These are phyloP conservation scores for Ictidomys tridecemlineatus DNA, from an alignment of 2,113 vertebrate genomes.

Conservation along the genomic window DNA sequence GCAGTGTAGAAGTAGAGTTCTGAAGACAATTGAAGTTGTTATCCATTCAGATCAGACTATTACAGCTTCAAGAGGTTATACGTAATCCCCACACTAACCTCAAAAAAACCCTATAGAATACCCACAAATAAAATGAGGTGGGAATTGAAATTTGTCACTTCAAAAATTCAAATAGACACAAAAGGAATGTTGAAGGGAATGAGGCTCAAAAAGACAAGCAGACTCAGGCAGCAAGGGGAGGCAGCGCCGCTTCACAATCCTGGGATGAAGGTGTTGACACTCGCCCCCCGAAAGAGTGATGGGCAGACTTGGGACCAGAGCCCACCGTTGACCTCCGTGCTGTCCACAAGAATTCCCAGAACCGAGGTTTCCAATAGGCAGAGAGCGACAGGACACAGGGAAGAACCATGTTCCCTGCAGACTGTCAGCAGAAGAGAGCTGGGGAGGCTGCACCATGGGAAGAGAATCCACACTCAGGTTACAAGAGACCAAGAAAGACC, in stretches of 20 bases:
- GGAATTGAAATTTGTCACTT: not conserved
- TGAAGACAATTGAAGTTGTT: not conserved
- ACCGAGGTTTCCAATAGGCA: not conserved
- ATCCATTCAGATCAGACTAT: not conserved
- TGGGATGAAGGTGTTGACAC: no score
- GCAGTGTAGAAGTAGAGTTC: not conserved
- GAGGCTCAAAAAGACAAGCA: not conserved
- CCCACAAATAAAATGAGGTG: not conserved
- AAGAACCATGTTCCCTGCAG: not conserved
- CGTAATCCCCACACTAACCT: not conserved
- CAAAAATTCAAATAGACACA: not conserved
- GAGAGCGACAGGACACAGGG: no score
- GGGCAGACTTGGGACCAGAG: not conserved
- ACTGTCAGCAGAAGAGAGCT: not conserved
- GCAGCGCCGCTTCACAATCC: no score
- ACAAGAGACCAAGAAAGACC: not conserved
- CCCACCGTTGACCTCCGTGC: rapidly evolving
- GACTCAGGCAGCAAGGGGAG: not conserved
- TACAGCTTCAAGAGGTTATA: not conserved
- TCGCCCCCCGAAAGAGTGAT: not conserved
- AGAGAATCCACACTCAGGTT: not conserved
- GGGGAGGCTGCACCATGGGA: not conserved
- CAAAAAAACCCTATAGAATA: not conserved
- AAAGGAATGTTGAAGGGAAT: not conserved
- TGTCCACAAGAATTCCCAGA: not conserved